Percentiles rank a stretch among this genome's conserved stretches.
Conservation (phyloP, 2,888 invertebrate species). For the Pollenia labialis region DNA sequence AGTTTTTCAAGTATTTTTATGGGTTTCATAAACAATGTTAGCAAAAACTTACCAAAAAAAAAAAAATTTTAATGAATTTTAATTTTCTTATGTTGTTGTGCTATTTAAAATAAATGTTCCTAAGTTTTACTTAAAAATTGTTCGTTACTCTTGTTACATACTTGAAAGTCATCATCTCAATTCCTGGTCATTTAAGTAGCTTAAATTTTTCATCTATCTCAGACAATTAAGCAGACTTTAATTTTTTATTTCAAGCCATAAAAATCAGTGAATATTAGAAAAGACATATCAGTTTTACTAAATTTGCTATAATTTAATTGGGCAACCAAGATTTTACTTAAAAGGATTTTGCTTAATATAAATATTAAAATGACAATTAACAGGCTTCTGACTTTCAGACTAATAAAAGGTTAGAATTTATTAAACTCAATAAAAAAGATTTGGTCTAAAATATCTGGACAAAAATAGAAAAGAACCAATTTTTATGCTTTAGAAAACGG, state of each 20-base stretch:
- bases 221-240: conserved; percentile 29
- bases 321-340: too few relatives aligned
- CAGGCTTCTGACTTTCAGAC: too few relatives aligned
- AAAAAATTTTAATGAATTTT: conserved; percentile 30
- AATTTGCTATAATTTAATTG: too few relatives aligned
- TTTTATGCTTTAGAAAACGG: too few relatives aligned
- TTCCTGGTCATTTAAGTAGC: not conserved
- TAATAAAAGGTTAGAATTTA: too few relatives aligned
- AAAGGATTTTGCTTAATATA: too few relatives aligned
- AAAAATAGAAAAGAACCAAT: too few relatives aligned
- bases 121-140: not conserved
- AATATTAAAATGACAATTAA: too few relatives aligned
- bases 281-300: too few relatives aligned
- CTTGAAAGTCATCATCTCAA: conserved; percentile 1
- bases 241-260: not conserved
- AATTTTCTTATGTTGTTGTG: conserved; percentile 19
- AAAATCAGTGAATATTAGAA: too few relatives aligned
- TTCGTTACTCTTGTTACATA: not conserved
- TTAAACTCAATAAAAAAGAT: too few relatives aligned
- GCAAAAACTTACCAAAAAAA: not conserved
- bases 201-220: conserved; percentile 17
- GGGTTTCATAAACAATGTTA: conserved; percentile 45
- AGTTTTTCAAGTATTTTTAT: conserved; percentile 51
- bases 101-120: not conserved
- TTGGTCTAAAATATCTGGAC: too few relatives aligned